A percentile compares a stretch with the other conserved stretches of the same genome.
These are phyloP conservation scores for Xanthia togata DNA, from an alignment of 2,888 invertebrate species.

Conservation along the genomic window DNA sequence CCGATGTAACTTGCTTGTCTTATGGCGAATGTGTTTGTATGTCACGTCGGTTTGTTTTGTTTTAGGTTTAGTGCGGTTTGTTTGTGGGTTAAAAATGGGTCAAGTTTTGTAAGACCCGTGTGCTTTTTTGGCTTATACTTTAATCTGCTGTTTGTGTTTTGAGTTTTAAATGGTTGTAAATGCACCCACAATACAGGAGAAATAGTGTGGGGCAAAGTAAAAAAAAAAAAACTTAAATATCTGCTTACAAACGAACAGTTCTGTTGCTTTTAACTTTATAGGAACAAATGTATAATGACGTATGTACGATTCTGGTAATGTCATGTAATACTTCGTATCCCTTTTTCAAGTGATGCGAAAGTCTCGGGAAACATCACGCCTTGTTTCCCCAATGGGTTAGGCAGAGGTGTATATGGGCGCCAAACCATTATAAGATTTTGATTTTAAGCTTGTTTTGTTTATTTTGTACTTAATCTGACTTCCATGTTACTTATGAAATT, in stretches of 20 bases:
- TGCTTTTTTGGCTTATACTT: not conserved
- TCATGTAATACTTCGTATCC: not conserved
- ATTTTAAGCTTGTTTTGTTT: no score
- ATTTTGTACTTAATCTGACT: no score
- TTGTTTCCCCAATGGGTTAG: no score
- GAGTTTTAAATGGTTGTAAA: no score
- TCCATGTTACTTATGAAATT: no score
- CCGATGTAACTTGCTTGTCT: slow-evolving; percentile 84
- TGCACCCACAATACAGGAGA: no score
- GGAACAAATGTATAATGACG: no score
- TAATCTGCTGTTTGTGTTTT: no score
- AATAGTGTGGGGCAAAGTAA: no score
- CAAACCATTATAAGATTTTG: no score
- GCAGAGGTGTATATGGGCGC: no score
- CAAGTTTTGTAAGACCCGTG: slow-evolving; percentile 13
- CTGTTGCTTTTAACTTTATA: not conserved
- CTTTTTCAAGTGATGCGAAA: not conserved
- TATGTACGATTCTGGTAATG: no score
- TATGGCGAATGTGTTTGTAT: slow-evolving; percentile 69
- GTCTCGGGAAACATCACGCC: not conserved
- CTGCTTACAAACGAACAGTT: not conserved
- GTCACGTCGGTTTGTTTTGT: slow-evolving; percentile 55
- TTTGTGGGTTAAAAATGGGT: slow-evolving; percentile 38
- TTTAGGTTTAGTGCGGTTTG: slow-evolving; percentile 36
- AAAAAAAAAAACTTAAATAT: not conserved